Percentiles rank a stretch among this genome's conserved stretches.
phyloP scores from a whole-genome alignment of 2,888 invertebrate genomes.

The Syrphus vitripennis region DNA sequence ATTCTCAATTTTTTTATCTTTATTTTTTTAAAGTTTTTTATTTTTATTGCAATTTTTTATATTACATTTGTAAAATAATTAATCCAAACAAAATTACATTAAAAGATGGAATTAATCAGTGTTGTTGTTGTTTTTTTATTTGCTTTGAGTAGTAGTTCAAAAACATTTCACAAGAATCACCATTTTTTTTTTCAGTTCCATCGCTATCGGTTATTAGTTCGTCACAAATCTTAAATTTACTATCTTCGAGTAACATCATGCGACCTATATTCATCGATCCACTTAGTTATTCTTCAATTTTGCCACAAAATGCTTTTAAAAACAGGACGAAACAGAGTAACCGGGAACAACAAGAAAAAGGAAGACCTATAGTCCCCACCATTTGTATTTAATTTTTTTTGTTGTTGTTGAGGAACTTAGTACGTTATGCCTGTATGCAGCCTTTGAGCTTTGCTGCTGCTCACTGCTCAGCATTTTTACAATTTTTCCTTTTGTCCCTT shows the following conservation, averaged over 20 bases:
- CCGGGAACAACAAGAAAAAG: constrained; percentile 34
- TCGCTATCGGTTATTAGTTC: too few species aligned
- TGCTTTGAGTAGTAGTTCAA: too few species aligned
- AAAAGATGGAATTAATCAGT: too few species aligned
- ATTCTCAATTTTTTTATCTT: too few species aligned
- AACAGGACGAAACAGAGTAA: background rate
- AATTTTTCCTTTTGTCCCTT: constrained; percentile 11
- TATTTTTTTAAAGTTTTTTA: too few species aligned
- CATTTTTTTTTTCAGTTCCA: too few species aligned
- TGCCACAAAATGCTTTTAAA: constrained; percentile 24
- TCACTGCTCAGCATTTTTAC: constrained; percentile 51
- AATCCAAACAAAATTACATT: too few species aligned
- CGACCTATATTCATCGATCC: background rate
- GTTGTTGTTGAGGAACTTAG: background rate
- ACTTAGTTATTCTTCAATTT: background rate
- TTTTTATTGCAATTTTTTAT: too few species aligned
- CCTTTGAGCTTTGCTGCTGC: constrained; percentile 55
- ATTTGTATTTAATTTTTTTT: background rate
- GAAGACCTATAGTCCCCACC: background rate
- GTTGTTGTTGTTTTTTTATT: too few species aligned
- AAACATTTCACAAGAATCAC: too few species aligned
- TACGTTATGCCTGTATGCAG: constrained; percentile 24
- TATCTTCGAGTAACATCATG: background rate
- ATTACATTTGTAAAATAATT: too few species aligned
- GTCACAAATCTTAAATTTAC: too few species aligned